These are phyloP conservation scores for Scylla paramamosain DNA, from an alignment of 1,140 invertebrate species.

Conservation along the genomic window DNA sequence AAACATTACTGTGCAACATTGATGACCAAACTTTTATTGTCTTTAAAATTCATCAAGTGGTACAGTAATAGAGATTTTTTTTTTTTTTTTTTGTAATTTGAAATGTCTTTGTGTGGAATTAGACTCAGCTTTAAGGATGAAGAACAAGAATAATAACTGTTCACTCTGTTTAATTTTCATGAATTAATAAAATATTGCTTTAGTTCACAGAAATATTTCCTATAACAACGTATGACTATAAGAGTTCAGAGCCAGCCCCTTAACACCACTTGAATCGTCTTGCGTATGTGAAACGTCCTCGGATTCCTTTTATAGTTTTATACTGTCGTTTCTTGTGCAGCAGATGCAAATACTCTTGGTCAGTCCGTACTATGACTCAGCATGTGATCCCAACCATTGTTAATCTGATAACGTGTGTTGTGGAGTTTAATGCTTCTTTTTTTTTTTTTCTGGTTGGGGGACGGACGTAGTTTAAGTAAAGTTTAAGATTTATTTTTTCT, in stretches of 20 bases:
- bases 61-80: too few species aligned
- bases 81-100: too few species aligned
- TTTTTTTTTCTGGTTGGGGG: neutral
- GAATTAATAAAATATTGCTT: neutral
- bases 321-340: neutral
- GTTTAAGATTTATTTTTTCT: neutral
- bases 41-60: too few species aligned
- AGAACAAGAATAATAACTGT: neutral
- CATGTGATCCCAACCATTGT: neutral
- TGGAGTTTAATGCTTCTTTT: neutral
- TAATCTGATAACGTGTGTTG: neutral
- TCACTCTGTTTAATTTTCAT: neutral
- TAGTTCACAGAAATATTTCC: neutral
- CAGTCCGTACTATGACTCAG: neutral
- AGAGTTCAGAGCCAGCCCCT: neutral
- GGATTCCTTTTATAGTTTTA: conserved; percentile 8
- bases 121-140: too few species aligned
- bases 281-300: neutral
- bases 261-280: neutral
- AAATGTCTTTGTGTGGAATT: too few species aligned
- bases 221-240: neutral
- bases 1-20: too few species aligned
- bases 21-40: too few species aligned
- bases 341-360: neutral
- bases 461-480: neutral